A percentile compares a stretch with the other conserved stretches of the same genome.
Conservation (phyloP, 2,797 vertebrate species). For the Urosaurus nigricauda region DNA sequence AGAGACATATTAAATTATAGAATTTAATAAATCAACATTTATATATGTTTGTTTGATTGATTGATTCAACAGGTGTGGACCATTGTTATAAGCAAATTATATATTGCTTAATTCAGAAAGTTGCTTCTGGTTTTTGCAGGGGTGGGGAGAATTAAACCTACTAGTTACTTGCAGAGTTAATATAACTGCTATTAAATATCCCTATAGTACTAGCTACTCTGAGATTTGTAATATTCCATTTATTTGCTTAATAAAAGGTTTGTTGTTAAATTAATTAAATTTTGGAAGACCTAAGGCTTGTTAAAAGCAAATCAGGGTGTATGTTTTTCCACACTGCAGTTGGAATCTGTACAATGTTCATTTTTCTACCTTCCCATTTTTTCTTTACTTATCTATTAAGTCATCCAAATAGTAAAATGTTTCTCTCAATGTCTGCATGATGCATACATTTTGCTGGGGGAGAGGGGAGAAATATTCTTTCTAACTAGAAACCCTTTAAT, state of each 20-base stretch:
- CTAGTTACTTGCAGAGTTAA: neutral
- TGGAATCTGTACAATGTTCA: neutral
- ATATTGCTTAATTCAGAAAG: neutral
- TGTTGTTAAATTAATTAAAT: neutral
- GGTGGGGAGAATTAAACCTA: neutral
- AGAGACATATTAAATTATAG: too few relatives aligned
- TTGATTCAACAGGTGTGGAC: too few relatives aligned
- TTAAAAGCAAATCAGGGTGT: neutral
- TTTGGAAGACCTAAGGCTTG: neutral
- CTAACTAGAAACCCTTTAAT: neutral
- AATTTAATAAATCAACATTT: too few relatives aligned
- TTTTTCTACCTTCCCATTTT: neutral
- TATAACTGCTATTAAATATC: neutral
- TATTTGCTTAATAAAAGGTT: neutral
- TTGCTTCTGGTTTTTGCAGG: neutral
- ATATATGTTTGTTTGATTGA: too few relatives aligned
- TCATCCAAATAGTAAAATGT: neutral
- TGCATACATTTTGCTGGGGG: neutral
- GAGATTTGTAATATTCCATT: conserved; percentile 1
- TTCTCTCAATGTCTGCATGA: neutral
- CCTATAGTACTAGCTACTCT: neutral
- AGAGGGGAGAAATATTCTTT: neutral
- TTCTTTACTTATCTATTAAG: neutral
- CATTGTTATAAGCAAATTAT: neutral
- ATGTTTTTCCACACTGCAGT: neutral